A percentile compares a stretch with the other conserved stretches of the same genome.
Conservation (phyloP, 2,888 invertebrate genomes). For the Eupeodes latifasciatus region DNA sequence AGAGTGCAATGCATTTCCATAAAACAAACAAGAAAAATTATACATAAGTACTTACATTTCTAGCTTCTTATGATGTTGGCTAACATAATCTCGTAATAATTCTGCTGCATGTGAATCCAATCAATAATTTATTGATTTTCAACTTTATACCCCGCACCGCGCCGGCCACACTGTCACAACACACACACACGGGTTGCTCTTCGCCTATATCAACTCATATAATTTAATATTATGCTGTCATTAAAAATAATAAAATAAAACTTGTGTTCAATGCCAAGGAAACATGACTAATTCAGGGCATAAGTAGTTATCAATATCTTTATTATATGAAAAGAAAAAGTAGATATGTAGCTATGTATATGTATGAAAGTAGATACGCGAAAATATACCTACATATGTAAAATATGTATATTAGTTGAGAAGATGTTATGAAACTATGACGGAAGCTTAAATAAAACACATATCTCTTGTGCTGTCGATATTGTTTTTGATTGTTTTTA, state of each 20-base stretch:
- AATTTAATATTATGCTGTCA: constrained; percentile 29
- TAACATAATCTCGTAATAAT: constrained; percentile 41
- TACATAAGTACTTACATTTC: background rate
- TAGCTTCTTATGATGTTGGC: background rate
- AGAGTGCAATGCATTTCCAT: constrained; percentile 11
- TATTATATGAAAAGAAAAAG: background rate
- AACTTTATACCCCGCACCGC: background rate
- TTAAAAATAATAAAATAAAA: constrained; percentile 24
- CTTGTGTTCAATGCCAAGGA: constrained; percentile 40
- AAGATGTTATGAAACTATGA: constrained; percentile 31
- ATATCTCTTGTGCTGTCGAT: background rate
- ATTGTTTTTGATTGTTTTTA: background rate
- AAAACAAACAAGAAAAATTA: background rate
- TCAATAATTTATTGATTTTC: constrained; percentile 51
- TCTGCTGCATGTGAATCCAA: constrained; percentile 21
- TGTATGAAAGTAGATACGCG: no score
- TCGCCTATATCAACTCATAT: background rate
- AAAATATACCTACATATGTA: background rate
- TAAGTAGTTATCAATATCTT: constrained; percentile 34
- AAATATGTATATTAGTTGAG: background rate
- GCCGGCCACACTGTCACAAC: background rate
- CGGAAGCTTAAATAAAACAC: constrained; percentile 14
- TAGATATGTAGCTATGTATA: background rate
- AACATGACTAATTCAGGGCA: constrained; percentile 31
- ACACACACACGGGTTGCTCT: constrained; percentile 18